These are phyloP conservation scores for Bombus fervidus DNA, from an alignment of 1,140 invertebrate species.

Conservation along the genomic window DNA sequence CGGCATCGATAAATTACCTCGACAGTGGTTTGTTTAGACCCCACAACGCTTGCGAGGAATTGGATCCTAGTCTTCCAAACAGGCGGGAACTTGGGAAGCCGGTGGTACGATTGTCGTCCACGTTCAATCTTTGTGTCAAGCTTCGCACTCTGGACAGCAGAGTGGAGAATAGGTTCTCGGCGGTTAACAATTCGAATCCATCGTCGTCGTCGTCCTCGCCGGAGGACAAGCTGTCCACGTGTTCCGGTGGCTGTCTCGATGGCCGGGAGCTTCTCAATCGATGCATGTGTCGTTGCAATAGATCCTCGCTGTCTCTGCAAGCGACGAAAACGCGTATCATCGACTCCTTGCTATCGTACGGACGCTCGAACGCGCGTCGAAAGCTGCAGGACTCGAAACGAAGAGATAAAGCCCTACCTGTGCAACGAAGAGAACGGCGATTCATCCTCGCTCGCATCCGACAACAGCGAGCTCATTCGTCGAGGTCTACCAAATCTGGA, in stretches of 20 bases:
- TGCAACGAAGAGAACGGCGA: conserved; percentile 84
- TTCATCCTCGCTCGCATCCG: conserved; percentile 88
- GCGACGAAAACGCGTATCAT: neutral
- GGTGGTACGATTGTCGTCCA: conserved; percentile 86
- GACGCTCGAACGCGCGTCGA: neutral
- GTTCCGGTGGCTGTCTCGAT: conserved; percentile 86
- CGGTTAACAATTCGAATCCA: conserved; percentile 94
- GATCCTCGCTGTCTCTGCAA: conserved; percentile 77
- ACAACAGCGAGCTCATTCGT: conserved; percentile 78
- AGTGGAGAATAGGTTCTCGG: conserved; percentile 94
- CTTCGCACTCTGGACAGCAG: conserved; percentile 92
- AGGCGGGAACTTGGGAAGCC: conserved; percentile 84
- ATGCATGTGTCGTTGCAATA: conserved; percentile 86
- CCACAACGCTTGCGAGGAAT: conserved; percentile 78
- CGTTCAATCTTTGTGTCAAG: conserved; percentile 91
- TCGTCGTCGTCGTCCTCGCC: conserved; percentile 95
- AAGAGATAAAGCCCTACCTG: conserved; percentile 64
- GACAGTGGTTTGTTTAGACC: conserved; percentile 76
- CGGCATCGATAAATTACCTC: conserved; percentile 69
- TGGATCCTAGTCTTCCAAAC: conserved; percentile 77
- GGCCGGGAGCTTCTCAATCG: conserved; percentile 89
- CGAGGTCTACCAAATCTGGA: conserved; percentile 79
- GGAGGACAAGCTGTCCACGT: conserved; percentile 92
- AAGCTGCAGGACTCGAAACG: rapidly evolving
- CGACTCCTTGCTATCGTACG: too few species aligned